Percentiles rank a stretch among this genome's conserved stretches.
Evolutionary conservation across 2,888 invertebrate species (phyloP).

Genomic region (Diplazon laetatorius): DNA sequence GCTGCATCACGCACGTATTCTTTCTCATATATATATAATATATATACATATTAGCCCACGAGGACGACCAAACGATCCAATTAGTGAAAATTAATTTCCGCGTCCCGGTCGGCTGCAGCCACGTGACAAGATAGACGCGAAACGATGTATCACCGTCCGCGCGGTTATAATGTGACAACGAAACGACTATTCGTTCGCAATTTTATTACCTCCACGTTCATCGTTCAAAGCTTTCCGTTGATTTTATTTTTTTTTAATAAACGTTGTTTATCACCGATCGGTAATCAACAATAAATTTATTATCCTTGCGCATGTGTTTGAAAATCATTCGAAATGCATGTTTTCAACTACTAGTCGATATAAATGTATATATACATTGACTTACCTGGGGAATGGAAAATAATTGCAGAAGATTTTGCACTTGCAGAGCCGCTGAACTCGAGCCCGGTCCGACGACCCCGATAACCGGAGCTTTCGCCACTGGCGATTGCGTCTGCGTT

Average conservation of each 20-base stretch:
- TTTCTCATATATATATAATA: not conserved
- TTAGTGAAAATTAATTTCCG: constrained; percentile 55
- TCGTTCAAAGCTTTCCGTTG: not conserved
- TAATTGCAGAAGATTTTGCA: constrained; percentile 90
- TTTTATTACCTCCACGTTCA: not conserved
- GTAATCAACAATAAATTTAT: constrained; percentile 43
- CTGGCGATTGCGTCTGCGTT: constrained; percentile 59
- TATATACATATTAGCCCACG: constrained; percentile 7
- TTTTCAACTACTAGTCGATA: too few relatives aligned
- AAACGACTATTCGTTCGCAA: not conserved
- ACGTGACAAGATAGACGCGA: constrained; percentile 12
- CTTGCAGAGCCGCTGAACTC: constrained; percentile 88
- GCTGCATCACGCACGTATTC: constrained; percentile 25
- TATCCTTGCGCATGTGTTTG: not conserved
- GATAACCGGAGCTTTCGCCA: constrained; percentile 83
- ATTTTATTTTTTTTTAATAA: constrained; percentile 11
- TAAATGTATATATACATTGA: not conserved
- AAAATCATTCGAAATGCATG: not conserved
- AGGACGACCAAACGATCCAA: constrained; percentile 34
- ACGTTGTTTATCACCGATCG: too few relatives aligned
- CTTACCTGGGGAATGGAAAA: constrained; percentile 84
- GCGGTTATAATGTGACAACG: not conserved
- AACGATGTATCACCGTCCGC: constrained; percentile 28
- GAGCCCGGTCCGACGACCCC: constrained; percentile 91
- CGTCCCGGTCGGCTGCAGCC: constrained; percentile 1